Evolutionary conservation across 23 tunicate genomes (phyloP), one percentile per base, ranked within the genome.

Genomic region (Styela clava): DNA sequence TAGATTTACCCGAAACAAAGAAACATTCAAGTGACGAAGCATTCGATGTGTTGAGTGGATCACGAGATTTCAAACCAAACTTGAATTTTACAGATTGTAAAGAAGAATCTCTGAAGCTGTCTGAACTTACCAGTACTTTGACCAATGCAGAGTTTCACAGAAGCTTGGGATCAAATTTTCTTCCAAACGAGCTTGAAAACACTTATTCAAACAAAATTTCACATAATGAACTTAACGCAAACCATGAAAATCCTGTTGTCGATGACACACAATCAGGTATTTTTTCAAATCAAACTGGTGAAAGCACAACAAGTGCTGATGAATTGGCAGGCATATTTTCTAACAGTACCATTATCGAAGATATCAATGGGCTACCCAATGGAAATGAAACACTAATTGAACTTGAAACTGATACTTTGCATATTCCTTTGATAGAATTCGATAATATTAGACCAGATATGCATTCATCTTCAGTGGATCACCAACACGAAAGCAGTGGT

Each of bases 231-330:
- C 12, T 5, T 44, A 12, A 44, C 12, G 12, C 9, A 7, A 44
- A 44, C 9, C 7, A 5, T 7, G 56, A 44, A 44, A 12, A 44
- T 12, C 12, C 12, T 7, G 12, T 5, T 12, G 12, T 44, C 9
- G 12, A 5, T 44, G 12, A 7, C 12, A 7, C 7, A 44, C 56
- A 44, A 44, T 5, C 56, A 44, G 56, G 56, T 12, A 44, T 12
- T 7, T 44, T 64, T 12, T 44, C 81, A 1, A 76, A 44, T 24
- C 65, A 35, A n/a, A n/a, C 64, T 18, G 81, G 44, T 0, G 81
- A 52, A 44, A 76, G 81, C 81, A 76, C 81, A 27, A 71, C 77
- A 12, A 76, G 81, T 1, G 81, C 81, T 24, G 81, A 76, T 52
- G 81, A 76, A 76, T 37, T 76, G 81, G 81, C 81, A 0, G 65